Base-by-base conservation (phyloP, 2,797 vertebrate genomes). In the Perodicticus potto region DNA sequence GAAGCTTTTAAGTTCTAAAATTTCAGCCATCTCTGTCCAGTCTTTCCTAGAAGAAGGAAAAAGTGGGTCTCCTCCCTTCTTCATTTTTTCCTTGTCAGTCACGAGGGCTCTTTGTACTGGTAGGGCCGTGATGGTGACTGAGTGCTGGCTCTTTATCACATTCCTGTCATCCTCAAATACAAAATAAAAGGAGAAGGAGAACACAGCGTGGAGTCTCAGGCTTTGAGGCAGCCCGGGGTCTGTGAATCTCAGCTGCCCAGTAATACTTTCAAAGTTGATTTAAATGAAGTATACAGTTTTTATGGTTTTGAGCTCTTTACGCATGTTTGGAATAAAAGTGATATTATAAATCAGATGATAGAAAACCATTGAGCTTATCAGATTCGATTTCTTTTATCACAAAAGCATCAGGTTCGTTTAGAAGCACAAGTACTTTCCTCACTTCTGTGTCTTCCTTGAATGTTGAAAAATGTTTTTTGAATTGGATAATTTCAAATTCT, bases 1-100 rank as follows among this genome's bases (percentile, higher is more conserved):
- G 98, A 99, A 95, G 97, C 98, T 98, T 98, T 98, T 98, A 98
- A 98, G 91, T 94, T 98, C 98, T 99, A 97, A 97, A 93, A 96
- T 99, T 98, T 98, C 98, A 98, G 90, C 65, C 72, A 12, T 97
- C 97, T 98, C 96, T 95, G 27, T 97, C 83, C 91, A 96, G 82
- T 96, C 96, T 97, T 98, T 97, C 97, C 95, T 86, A 95, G 89
- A 98, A 95, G 95, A 98, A 97, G 98, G 95, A 97, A 96, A 97
- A 97, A 93, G 57, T 94, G 78, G 83, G 95, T 97, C 97, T 97
- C 91, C 97, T 97, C 97, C 89, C 96, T 97, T 96, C 97, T 95
- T 96, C 88, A 73, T 96, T 95, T 95, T 97, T 98, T 97, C 77
- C 96, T 97, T 98, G 97, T 98, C 98, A 98, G 65, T 98, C 98